phyloP scores from a whole-genome alignment of 2,113 vertebrate species.

The Chroicocephalus ridibundus region DNA sequence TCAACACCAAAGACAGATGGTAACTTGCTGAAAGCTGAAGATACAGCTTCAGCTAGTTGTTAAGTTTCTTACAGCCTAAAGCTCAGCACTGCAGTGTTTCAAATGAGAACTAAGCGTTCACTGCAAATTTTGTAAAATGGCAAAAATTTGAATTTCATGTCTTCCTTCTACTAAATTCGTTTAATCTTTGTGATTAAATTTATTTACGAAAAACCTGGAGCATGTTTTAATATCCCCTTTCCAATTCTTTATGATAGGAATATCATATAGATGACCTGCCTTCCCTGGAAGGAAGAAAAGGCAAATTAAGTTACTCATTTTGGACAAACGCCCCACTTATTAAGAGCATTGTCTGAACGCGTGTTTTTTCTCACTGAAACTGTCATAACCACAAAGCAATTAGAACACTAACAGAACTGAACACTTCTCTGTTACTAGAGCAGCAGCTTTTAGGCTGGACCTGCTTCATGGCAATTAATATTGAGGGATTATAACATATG shows the following conservation, averaged over 20 bases:
- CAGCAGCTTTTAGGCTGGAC: background rate
- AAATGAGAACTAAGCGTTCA: background rate
- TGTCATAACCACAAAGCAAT: background rate
- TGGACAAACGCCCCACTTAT: background rate
- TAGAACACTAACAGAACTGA: background rate
- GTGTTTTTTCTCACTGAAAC: background rate
- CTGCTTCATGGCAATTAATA: background rate
- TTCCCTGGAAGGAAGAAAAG: background rate
- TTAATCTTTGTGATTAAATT: background rate
- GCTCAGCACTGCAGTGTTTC: background rate
- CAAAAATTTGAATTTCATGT: background rate
- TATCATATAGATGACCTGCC: background rate
- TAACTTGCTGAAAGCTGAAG: background rate
- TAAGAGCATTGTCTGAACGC: background rate
- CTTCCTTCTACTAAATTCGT: background rate
- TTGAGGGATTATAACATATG: background rate
- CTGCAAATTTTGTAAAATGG: background rate
- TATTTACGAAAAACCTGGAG: background rate
- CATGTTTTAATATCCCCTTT: background rate
- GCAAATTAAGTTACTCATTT: background rate
- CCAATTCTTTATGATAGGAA: background rate
- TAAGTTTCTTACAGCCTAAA: background rate
- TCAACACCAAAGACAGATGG: background rate
- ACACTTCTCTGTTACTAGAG: background rate
- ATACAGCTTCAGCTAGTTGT: background rate